Base-by-base conservation (phyloP, 1,140 invertebrate species). In the Polyergus mexicanus region DNA sequence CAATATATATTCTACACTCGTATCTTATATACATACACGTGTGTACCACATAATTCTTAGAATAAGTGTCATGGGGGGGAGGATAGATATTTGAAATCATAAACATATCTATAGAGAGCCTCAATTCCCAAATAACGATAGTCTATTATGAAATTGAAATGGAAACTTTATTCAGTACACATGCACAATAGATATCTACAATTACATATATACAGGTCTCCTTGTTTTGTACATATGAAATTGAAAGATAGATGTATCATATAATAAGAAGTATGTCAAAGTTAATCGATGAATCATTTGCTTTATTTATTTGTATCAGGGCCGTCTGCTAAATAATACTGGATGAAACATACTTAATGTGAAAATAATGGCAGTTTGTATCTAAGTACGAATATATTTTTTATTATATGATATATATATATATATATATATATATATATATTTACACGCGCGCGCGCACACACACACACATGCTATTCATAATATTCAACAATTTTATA, bases 1-100 rank as follows among this genome's bases (percentile, higher is more conserved):
- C 22, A n/a, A 72, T 51, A 62, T 65, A 72, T 60, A 71, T 75
- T 60, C 35, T 66, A 65, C 22, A 71, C 32, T 62, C 2, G 51
- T 6, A 0, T 22, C 8, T 56, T 66, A 25, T 32, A 56, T 47
- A 47, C 32, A 28, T 44, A 58, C 35, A 47, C 32, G 11, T 51
- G 13, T n/a, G 47, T 38, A 54, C 16, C 11, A 41, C 1, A 32
- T 85, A 25, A 60, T 85, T 58, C 22, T 63, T 78, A 60, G 32
- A 78, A 78, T 32, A 60, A 65, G 47, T 51, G 65, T 58, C 16
- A 19, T 35, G 16, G 16, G 8, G 32, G 32, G 32, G 0, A 32
- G 32, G 32, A 58, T 56, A 56, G 6, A 3, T 51, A 0, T 35
- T 56, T 35, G 5, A 25, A 68, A 44, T 44, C 2, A 6, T 68